Percentiles rank a stretch among this genome's conserved stretches.
Conservation (phyloP, 2,113 vertebrate genomes). For the Zosterops lateralis region DNA sequence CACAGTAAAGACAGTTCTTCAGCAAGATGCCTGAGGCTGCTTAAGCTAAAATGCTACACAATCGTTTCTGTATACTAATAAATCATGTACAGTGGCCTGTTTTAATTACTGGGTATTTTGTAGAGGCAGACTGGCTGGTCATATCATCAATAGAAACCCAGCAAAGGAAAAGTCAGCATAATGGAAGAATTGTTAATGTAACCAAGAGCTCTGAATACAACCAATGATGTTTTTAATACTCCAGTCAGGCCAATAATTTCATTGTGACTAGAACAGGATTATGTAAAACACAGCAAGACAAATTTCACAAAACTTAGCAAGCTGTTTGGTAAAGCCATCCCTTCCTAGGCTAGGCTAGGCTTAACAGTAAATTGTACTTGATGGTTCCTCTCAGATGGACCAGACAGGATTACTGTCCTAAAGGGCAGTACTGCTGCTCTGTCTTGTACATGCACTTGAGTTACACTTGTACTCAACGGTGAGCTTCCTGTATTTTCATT, state of each 20-base stretch:
- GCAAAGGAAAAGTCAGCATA: constrained; percentile 39
- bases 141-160: not conserved
- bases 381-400: not conserved
- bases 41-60: constrained; percentile 45
- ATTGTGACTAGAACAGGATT: not conserved
- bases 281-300: not conserved
- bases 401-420: not conserved
- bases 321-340: not conserved
- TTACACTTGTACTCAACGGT: not conserved
- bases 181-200: constrained; percentile 33
- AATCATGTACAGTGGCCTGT: constrained; percentile 21
- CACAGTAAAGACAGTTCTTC: constrained; percentile 30
- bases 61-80: constrained; percentile 40
- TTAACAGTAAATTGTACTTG: not conserved
- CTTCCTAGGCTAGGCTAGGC: not conserved
- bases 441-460: not conserved
- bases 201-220: not conserved
- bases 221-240: not conserved
- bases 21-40: constrained; percentile 16
- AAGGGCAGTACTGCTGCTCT: not conserved
- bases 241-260: not conserved
- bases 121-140: constrained; percentile 7
- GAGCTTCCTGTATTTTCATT: not conserved
- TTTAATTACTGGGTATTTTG: constrained; percentile 46
- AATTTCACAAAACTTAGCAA: not conserved